Evolutionary conservation across 2,888 invertebrate species (phyloP).

Genomic region (Ctenicera cuprea): DNA sequence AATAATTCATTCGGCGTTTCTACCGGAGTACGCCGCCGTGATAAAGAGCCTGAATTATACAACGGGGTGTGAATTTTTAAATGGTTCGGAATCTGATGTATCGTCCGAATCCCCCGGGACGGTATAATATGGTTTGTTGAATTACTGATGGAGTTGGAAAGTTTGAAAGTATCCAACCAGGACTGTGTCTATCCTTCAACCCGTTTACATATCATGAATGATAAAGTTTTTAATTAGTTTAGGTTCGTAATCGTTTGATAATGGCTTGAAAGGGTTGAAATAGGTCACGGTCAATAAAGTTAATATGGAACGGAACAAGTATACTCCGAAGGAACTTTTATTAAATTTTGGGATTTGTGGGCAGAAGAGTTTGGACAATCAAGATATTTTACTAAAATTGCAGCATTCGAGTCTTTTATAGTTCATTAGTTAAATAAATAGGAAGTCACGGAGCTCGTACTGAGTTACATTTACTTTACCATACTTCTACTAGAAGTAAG

Average conservation of each 20-base stretch:
- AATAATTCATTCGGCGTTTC: slow-evolving; percentile 31
- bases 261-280: slow-evolving; percentile 16
- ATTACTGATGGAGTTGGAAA: slow-evolving; percentile 31
- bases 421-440: too few relatives aligned
- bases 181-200: slow-evolving; percentile 24
- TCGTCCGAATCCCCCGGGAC: background rate
- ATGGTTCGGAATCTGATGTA: slow-evolving; percentile 27
- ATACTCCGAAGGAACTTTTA: background rate
- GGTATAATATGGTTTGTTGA: slow-evolving; percentile 23
- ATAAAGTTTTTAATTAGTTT: slow-evolving; percentile 39
- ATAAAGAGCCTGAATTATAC: slow-evolving; percentile 19
- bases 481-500: too few relatives aligned
- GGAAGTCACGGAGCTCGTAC: too few relatives aligned
- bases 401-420: too few relatives aligned
- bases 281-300: slow-evolving; percentile 24
- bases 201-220: slow-evolving; percentile 35
- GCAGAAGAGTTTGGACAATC: background rate
- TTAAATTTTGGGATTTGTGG: slow-evolving; percentile 1
- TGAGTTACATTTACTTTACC: too few relatives aligned
- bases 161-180: slow-evolving; percentile 13
- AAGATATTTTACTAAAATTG: background rate
- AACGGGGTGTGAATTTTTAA: slow-evolving; percentile 38
- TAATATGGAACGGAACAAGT: slow-evolving; percentile 19
- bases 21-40: slow-evolving; percentile 23
- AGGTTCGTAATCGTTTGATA: slow-evolving; percentile 24